phyloP scores from a whole-genome alignment of 2,113 vertebrate species.

The Platichthys flesus region DNA sequence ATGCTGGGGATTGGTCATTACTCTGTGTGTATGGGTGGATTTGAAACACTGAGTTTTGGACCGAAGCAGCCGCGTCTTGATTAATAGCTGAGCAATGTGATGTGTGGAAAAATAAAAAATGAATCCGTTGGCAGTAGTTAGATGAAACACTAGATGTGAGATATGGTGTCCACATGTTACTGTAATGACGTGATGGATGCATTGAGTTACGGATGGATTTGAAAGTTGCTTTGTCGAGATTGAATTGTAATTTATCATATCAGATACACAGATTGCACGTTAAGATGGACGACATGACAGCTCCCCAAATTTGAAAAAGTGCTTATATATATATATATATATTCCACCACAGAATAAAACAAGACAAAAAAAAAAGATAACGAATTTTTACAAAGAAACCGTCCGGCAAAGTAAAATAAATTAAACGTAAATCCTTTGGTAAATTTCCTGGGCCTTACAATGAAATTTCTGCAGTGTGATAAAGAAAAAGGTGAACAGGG shows the following conservation, averaged over 20 bases:
- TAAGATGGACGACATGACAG: background rate
- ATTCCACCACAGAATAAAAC: too few relatives aligned
- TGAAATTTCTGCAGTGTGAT: too few relatives aligned
- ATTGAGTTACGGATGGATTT: background rate
- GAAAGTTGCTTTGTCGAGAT: background rate
- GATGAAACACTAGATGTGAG: slow-evolving; percentile 15
- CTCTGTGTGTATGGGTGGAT: slow-evolving; percentile 53
- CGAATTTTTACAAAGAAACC: too few relatives aligned
- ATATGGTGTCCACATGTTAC: slow-evolving; percentile 6
- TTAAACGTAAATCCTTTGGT: too few relatives aligned
- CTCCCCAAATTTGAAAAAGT: too few relatives aligned
- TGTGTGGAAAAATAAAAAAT: background rate
- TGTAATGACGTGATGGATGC: slow-evolving; percentile 12
- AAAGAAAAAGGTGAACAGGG: background rate
- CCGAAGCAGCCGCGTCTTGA: slow-evolving; percentile 41
- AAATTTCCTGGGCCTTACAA: too few relatives aligned
- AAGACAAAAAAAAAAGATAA: too few relatives aligned
- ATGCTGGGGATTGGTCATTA: slow-evolving; percentile 65
- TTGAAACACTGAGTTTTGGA: slow-evolving; percentile 58
- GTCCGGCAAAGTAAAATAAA: too few relatives aligned
- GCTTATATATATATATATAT: too few relatives aligned
- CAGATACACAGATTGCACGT: background rate
- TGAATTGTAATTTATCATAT: too few relatives aligned
- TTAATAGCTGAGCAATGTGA: slow-evolving; percentile 45
- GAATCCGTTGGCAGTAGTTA: background rate